A percentile compares a stretch with the other conserved stretches of the same genome.
Conservation (phyloP, 2,888 invertebrate species). For the Luffia ferchaultella region DNA sequence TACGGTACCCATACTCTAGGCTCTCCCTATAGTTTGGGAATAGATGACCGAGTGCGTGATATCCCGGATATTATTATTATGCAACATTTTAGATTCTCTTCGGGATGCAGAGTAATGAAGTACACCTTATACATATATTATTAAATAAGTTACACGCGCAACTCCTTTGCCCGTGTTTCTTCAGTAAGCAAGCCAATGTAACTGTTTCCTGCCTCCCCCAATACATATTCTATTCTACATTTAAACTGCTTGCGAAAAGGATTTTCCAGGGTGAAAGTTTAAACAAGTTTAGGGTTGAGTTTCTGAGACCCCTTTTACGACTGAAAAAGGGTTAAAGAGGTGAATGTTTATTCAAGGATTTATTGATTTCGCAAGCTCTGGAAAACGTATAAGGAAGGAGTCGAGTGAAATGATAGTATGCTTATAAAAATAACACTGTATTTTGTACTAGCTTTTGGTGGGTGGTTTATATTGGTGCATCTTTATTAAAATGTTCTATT, state of each 20-base stretch:
- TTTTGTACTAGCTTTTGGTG: background rate
- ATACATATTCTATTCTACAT: slow-evolving; percentile 57
- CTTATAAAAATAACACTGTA: background rate
- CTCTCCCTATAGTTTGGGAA: too few relatives aligned
- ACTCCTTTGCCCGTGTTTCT: background rate
- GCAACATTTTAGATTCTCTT: too few relatives aligned
- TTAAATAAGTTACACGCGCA: too few relatives aligned
- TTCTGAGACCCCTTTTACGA: slow-evolving; percentile 58
- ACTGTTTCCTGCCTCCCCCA: slow-evolving; percentile 20
- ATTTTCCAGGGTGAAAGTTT: slow-evolving; percentile 62
- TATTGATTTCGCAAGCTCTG: slow-evolving; percentile 39
- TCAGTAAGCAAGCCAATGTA: background rate
- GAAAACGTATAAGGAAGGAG: background rate
- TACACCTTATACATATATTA: too few relatives aligned
- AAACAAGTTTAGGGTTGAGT: slow-evolving; percentile 60
- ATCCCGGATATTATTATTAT: too few relatives aligned
- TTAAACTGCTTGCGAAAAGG: slow-evolving; percentile 57
- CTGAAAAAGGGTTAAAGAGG: slow-evolving; percentile 58
- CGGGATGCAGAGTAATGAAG: too few relatives aligned
- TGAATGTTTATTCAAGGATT: slow-evolving; percentile 63
- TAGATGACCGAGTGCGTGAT: too few relatives aligned
- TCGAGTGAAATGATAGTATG: background rate
- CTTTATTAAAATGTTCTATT: too few relatives aligned
- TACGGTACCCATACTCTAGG: too few relatives aligned
- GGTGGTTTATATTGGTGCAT: too few relatives aligned